These are phyloP conservation scores for rat (Rattus norvegicus) DNA, from an alignment of 2,113 vertebrate species.

Conservation along the genomic window DNA sequence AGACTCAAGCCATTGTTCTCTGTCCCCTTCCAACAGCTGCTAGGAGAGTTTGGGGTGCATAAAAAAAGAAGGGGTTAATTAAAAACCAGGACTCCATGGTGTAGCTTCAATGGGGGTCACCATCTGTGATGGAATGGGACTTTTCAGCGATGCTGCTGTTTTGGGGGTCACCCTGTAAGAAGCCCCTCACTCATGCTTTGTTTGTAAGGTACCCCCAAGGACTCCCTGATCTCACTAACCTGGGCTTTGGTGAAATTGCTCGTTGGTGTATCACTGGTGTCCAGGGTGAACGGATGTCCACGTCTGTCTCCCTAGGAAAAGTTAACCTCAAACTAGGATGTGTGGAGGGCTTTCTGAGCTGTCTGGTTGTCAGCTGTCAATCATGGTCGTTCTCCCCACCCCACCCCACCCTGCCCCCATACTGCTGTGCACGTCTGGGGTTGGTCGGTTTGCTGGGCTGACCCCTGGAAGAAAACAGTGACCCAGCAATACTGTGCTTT, in stretches of 20 bases:
- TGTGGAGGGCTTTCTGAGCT: background rate
- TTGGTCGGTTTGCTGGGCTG: background rate
- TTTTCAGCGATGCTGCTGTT: background rate
- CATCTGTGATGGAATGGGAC: background rate
- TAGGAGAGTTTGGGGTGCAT: background rate
- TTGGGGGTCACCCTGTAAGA: background rate
- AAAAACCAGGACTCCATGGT: background rate
- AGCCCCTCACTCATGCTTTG: no score
- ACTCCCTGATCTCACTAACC: background rate
- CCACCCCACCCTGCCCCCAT: background rate
- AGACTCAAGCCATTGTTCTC: background rate
- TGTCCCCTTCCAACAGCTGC: background rate
- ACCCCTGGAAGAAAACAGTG: background rate
- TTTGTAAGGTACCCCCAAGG: background rate
- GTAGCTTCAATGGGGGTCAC: background rate
- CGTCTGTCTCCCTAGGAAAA: background rate
- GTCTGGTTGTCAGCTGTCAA: no score
- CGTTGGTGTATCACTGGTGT: background rate
- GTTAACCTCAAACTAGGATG: background rate
- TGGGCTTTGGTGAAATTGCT: background rate
- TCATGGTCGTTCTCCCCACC: background rate
- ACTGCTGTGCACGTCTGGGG: background rate
- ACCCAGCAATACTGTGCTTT: background rate
- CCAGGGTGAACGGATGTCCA: background rate
- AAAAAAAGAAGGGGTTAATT: background rate